phyloP scores from a whole-genome alignment of 2,113 vertebrate genomes.

The Rhinoderma darwinii region DNA sequence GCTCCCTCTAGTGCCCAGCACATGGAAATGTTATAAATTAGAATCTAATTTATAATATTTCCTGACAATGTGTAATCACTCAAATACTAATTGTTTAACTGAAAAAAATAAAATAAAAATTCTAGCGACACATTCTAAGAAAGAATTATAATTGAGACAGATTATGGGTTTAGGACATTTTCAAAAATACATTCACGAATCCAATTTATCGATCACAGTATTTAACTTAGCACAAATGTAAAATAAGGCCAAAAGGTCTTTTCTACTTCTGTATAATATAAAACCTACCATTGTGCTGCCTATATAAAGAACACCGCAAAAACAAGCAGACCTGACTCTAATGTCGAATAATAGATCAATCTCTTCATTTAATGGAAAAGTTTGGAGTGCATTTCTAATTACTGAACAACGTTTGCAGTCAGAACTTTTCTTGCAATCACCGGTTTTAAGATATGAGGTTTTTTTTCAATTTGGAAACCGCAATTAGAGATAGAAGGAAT shows the following conservation, averaged over 20 bases:
- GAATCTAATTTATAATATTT: no score
- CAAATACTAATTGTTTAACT: no score
- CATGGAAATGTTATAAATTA: no score
- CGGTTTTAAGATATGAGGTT: neutral
- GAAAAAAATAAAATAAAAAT: no score
- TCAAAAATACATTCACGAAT: neutral
- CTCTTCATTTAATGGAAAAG: slow-evolving; percentile 54
- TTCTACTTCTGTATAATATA: neutral
- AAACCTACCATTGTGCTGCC: neutral
- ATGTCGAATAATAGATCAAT: slow-evolving; percentile 51
- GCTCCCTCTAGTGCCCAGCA: no score
- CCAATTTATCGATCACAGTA: neutral
- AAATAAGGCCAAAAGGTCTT: neutral
- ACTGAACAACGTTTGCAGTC: slow-evolving; percentile 33
- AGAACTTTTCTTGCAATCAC: neutral
- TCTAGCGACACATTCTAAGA: no score
- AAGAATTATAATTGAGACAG: no score
- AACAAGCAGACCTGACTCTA: slow-evolving; percentile 25
- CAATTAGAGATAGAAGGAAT: slow-evolving; percentile 49
- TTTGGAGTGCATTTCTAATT: slow-evolving; percentile 51
- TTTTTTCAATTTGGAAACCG: slow-evolving; percentile 37
- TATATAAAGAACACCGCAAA: slow-evolving; percentile 7
- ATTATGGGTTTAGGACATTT: no score
- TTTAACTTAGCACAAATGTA: neutral
- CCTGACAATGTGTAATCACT: no score